Evolutionary conservation across 1,140 invertebrate species (phyloP), one percentile per base, ranked within the genome.

Genomic region (Eumeta japonica): DNA sequence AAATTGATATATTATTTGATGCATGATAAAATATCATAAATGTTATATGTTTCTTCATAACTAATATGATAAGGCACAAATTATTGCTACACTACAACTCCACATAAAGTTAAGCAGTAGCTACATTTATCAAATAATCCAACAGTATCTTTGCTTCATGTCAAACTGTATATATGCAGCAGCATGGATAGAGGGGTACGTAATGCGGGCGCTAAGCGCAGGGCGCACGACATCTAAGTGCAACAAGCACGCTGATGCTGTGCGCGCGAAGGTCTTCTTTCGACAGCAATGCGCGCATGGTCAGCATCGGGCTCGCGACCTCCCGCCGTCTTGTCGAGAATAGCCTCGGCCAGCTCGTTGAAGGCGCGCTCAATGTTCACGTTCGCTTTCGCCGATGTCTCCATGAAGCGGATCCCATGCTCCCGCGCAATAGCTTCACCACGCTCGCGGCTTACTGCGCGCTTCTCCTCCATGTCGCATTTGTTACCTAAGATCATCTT

Each of bases 401-500:
- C 92, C 84, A 94, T 90, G 76, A 94, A 94, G 65, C 91, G 89
- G 58, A 94, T 93, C 55, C 90, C 87, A 80, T 94, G 93, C 77
- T 96, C 92, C 88, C 83, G 49, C 85, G 92, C 62, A 89, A 80
- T 79, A 35, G 74, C 77, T 49, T 82, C 81, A 7, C 83, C 83
- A 28, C 82, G 70, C 53, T 84, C 82, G 60, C 83, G 85, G 24
- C 83, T 80, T n/a, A 92, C 90, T 62, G 91, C 89, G 72, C 92
- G 75, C 65, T 89, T 91, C 52, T 94, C 91, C 60, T 86, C 86
- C 59, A 93, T 81, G 74, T 96, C 92, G 77, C 93, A 94, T 79
- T 96, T 96, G 76, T 96, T 96, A 45, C 92, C 92, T 56, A 95
- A 77, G 43, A 95, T 84, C 92, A 96, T 96, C 76, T 93, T 93